Base-by-base conservation (phyloP, 2,113 vertebrate species). In the Dicaeum eximium region DNA sequence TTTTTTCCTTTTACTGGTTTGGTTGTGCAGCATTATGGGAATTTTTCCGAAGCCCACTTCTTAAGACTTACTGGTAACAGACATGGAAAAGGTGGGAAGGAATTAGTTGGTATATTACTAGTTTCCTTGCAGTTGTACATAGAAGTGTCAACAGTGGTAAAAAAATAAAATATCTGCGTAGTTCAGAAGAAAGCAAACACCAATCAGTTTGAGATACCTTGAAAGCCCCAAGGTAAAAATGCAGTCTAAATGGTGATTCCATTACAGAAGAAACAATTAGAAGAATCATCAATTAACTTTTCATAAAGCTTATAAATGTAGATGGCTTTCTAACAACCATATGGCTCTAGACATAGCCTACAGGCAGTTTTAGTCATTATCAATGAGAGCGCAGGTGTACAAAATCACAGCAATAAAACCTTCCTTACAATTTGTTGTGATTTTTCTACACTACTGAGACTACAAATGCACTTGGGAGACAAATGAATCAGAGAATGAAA, bases 401-500 rank as follows among this genome's bases (percentile, higher is more conserved):
- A 94, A 95, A 83, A 80, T 42, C 79, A 92, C 64, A 86, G 66
- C 5, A 3, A 66, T 38, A 56, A 65, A 58, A 35, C 6, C 17
- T 86, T 92, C 91, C 73, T 92, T 92, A 74, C 79, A 91, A 91
- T 35, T 61, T 85, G 83, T 81, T 93, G 84, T 80, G 79, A 92
- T 79, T 92, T 96, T 96, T 69, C 79, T 93, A 50, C 2, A 62
- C 92, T 95, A 77, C 50, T 96, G 93, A 88, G 78, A 72, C 83
- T 95, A 79, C 37, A 84, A 96, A 97, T 71, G 92, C 62, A 95
- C 77, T 66, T 95, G 91, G 37, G 37, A 93, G 62, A 69, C n/a
- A 96, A 96, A 85, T 88, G 78, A 95, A 97, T 89, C 69, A 75
- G 93, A 90, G 83, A 97, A 96, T 62, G 51, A 86, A 92, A 92